These are phyloP conservation scores for Tursiops truncatus DNA, from an alignment of 2,113 vertebrate genomes.

Conservation along the genomic window DNA sequence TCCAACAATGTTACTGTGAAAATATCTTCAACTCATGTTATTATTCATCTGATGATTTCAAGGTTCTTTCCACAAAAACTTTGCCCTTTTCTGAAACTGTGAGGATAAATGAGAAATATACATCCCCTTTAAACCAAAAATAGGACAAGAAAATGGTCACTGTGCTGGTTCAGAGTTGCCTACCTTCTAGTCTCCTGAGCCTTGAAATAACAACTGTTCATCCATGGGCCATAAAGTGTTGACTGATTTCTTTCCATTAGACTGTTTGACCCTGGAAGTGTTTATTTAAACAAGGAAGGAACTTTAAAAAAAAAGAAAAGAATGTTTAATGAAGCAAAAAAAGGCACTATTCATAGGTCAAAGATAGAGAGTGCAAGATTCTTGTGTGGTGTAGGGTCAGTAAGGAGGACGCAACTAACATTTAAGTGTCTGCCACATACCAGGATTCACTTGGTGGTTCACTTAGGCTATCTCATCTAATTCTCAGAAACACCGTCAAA, in stretches of 20 bases:
- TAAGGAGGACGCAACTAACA: not conserved
- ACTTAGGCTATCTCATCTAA: not conserved
- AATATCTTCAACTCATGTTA: not conserved
- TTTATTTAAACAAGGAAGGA: conserved; percentile 20
- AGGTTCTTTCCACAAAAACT: not conserved
- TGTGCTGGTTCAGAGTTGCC: not conserved
- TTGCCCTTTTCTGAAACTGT: not conserved
- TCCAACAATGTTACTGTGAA: not conserved
- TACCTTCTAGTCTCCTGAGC: not conserved
- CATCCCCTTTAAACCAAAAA: not conserved
- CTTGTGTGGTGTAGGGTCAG: not conserved
- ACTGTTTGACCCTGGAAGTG: not conserved
- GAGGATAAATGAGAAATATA: not conserved
- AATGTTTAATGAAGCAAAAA: not conserved
- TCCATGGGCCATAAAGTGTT: not conserved
- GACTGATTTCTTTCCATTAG: not conserved
- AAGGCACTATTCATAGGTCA: not conserved
- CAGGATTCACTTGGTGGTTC: not conserved
- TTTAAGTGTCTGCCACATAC: not conserved
- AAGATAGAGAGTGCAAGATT: not conserved
- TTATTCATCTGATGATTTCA: not conserved
- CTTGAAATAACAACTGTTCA: not conserved
- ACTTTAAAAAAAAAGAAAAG: not conserved
- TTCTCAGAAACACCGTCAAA: not conserved
- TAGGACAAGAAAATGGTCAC: not conserved